Evolutionary conservation across 2,888 invertebrate species (phyloP), one percentile per base, ranked within the genome.

Genomic region (Drosophila paranaensis): DNA sequence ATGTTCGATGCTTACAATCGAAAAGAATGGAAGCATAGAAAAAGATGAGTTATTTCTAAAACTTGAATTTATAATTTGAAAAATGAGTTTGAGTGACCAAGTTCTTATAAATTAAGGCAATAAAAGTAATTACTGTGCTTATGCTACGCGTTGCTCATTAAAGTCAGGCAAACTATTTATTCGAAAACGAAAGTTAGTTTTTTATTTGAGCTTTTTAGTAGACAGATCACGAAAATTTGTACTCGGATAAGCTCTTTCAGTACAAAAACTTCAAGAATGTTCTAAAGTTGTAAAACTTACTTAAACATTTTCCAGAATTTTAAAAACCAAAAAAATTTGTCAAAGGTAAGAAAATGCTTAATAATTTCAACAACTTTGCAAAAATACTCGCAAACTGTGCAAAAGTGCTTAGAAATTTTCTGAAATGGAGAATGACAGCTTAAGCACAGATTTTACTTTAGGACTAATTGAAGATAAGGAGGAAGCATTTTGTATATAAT

Each of bases 81-180:
- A 16, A 10, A 3, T 42, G 20, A n/a, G 14, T 20, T 33, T 14
- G 16, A 6, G n/a, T 40, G 33, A 62, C 74, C 46, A 45, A 45
- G 39, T 67, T 61, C 25, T 39, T 54, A 33, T 39, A 51, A 48
- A 48, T 50, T 10, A 13, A 57, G 70, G 64, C 70, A 74, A 60
- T 57, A 25, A 14, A 39, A 1, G 13, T 6, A 48, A 71, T 60
- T 35, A 61, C 57, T 42, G 50, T 45, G 45, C 45, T 65, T 61
- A 58, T 54, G 53, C 70, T 40, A 53, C 25, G 37, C 16, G 27
- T 2, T 25, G 25, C 3, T 25, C 9, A 9, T 27, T 14, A 3
- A 45, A 25, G 14, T 25, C 25, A 14, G 25, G 3, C 2, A 45
- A 45, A 43, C 6, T 2, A 5, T 27, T 14, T 13, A 14, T 45